These are phyloP conservation scores for Chalcosyrphus nemorum DNA, from an alignment of 2,888 invertebrate genomes.

Conservation along the genomic window DNA sequence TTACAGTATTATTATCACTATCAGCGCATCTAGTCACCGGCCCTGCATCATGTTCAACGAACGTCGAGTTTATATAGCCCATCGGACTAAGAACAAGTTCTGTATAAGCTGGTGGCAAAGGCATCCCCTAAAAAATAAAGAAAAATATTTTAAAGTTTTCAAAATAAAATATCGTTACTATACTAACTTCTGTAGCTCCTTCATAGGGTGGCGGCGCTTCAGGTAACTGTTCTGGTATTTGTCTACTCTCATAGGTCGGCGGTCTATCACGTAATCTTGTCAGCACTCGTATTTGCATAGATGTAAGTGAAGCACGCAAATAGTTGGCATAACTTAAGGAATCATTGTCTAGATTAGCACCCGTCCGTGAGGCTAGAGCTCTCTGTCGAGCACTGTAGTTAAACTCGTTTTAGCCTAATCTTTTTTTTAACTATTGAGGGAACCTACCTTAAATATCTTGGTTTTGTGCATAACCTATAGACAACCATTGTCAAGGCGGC, in stretches of 20 bases:
- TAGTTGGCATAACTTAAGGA: conserved; percentile 43
- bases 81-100: conserved; percentile 59
- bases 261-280: conserved; percentile 75
- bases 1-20: conserved; percentile 7
- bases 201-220: conserved; percentile 74
- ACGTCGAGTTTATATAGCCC: conserved; percentile 61
- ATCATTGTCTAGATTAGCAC: conserved; percentile 43
- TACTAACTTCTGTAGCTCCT: conserved; percentile 37
- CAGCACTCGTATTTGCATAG: conserved; percentile 75
- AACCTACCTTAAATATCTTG: conserved; percentile 72
- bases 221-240: conserved; percentile 8
- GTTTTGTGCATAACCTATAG: conserved; percentile 74
- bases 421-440: not conserved
- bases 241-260: conserved; percentile 73
- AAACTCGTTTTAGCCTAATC: too few species aligned
- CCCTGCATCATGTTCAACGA: conserved; percentile 25
- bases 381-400: conserved; percentile 70
- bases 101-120: conserved; percentile 73
- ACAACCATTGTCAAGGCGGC: conserved; percentile 75
- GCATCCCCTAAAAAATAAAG: conserved; percentile 39
- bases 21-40: not conserved
- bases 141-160: not conserved
- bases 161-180: not conserved
- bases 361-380: conserved; percentile 48
- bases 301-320: conserved; percentile 74